Evolutionary conservation across 2,797 vertebrate species (phyloP).

Genomic region (Sebastes kiyomatsui): DNA sequence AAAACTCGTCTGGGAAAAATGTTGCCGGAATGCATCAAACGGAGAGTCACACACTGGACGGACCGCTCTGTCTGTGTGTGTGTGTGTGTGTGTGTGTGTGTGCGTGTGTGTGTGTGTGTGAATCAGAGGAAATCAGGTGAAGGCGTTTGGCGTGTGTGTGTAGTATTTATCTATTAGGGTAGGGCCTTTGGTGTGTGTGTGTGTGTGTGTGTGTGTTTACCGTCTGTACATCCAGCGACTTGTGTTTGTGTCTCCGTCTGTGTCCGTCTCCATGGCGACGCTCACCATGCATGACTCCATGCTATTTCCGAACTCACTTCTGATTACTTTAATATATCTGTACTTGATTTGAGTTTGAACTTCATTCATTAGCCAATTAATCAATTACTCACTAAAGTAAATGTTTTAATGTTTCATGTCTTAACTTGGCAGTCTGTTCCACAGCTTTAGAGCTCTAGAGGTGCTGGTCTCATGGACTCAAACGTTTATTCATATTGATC

Average conservation of each 20-base stretch:
- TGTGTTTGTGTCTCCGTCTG: slow-evolving; percentile 30
- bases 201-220: neutral
- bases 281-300: too few species aligned
- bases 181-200: neutral
- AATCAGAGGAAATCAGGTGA: neutral
- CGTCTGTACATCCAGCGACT: neutral
- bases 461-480: too few species aligned
- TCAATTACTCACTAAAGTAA: too few species aligned
- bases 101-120: neutral
- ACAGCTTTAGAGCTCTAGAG: too few species aligned
- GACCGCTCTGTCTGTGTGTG: neutral
- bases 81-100: neutral
- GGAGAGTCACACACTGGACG: neutral
- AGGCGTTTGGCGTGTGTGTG: slow-evolving; percentile 57
- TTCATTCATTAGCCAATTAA: neutral
- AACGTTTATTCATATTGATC: too few species aligned
- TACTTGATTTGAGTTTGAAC: neutral
- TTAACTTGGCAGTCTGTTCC: too few species aligned
- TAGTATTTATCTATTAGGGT: slow-evolving; percentile 59
- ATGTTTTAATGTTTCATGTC: too few species aligned
- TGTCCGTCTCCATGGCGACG: slow-evolving; percentile 26
- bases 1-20: slow-evolving; percentile 63
- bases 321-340: neutral
- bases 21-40: slow-evolving; percentile 29
- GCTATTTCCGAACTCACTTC: neutral